phyloP scores from a whole-genome alignment of 2,113 vertebrate species.

The Caranx ignobilis region DNA sequence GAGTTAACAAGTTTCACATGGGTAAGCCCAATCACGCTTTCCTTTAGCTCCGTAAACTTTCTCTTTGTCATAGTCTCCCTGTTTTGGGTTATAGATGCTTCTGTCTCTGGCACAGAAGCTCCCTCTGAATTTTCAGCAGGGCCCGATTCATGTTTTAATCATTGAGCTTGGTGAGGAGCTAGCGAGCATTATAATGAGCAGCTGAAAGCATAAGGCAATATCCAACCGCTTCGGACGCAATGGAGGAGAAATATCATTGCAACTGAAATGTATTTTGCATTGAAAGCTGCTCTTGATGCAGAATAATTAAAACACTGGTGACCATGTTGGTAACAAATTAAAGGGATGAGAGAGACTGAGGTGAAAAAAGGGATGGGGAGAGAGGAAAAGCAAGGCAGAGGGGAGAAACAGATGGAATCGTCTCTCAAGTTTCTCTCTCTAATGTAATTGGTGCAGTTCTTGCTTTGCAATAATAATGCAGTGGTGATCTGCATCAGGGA shows the following conservation, averaged over 20 bases:
- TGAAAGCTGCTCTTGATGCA: conserved; percentile 61
- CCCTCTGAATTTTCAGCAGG: conserved; percentile 65
- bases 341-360: conserved; percentile 31
- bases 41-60: not conserved
- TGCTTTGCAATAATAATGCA: not conserved
- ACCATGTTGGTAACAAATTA: conserved; percentile 61
- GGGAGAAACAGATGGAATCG: not conserved
- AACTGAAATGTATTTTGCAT: conserved; percentile 68
- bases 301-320: conserved; percentile 72
- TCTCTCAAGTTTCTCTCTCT: conserved; percentile 20
- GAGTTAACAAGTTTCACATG: not conserved
- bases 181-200: conserved; percentile 72
- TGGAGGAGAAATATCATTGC: conserved; percentile 61
- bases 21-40: conserved; percentile 7
- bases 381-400: not conserved
- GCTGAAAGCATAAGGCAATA: conserved; percentile 71
- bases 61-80: not conserved
- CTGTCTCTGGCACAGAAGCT: conserved; percentile 27
- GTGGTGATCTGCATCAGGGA: conserved; percentile 15
- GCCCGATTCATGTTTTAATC: conserved; percentile 78
- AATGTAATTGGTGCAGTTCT: conserved; percentile 31
- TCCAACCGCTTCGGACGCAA: conserved; percentile 50
- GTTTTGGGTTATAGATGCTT: conserved; percentile 36
- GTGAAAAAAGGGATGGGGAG: not conserved
- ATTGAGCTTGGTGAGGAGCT: conserved; percentile 60